Conservation (phyloP, 2,888 invertebrate species). For the Coleophora flavipennella region DNA sequence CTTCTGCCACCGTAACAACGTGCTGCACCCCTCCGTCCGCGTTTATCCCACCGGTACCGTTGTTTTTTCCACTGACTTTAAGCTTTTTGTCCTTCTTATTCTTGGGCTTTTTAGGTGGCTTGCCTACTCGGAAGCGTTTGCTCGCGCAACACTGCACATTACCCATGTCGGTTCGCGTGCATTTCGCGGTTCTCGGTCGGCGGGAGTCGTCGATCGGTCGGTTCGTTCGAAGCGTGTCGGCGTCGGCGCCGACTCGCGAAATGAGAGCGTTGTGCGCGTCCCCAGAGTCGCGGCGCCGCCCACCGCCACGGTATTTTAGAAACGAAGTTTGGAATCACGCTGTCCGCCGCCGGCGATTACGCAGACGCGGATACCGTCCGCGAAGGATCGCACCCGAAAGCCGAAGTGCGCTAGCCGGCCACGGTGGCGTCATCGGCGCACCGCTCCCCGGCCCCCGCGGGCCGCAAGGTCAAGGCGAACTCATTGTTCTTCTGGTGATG, state of each 20-base stretch:
- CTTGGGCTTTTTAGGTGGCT: slow-evolving; percentile 48
- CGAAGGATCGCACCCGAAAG: slow-evolving; percentile 72
- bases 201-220: slow-evolving; percentile 63
- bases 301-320: slow-evolving; percentile 62
- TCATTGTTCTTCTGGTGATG: slow-evolving; percentile 55
- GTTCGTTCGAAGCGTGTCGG: slow-evolving; percentile 68
- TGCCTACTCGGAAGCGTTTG: slow-evolving; percentile 57
- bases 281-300: slow-evolving; percentile 52
- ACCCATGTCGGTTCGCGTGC: slow-evolving; percentile 67
- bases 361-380: slow-evolving; percentile 69
- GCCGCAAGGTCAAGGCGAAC: slow-evolving; percentile 67
- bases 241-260: slow-evolving; percentile 69
- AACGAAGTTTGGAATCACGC: slow-evolving; percentile 53
- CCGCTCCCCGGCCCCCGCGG: slow-evolving; percentile 54
- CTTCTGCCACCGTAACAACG: slow-evolving; percentile 54
- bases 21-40: slow-evolving; percentile 42
- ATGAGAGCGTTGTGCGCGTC: slow-evolving; percentile 51
- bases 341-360: slow-evolving; percentile 68
- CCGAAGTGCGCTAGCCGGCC: slow-evolving; percentile 60
- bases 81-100: slow-evolving; percentile 36
- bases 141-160: slow-evolving; percentile 71
- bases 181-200: slow-evolving; percentile 62
- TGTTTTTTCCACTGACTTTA: slow-evolving; percentile 20
- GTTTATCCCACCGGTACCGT: slow-evolving; percentile 50
- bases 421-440: slow-evolving; percentile 60